These are phyloP conservation scores for Epirrhoe alternata DNA, from an alignment of 2,888 invertebrate species.

Conservation along the genomic window DNA sequence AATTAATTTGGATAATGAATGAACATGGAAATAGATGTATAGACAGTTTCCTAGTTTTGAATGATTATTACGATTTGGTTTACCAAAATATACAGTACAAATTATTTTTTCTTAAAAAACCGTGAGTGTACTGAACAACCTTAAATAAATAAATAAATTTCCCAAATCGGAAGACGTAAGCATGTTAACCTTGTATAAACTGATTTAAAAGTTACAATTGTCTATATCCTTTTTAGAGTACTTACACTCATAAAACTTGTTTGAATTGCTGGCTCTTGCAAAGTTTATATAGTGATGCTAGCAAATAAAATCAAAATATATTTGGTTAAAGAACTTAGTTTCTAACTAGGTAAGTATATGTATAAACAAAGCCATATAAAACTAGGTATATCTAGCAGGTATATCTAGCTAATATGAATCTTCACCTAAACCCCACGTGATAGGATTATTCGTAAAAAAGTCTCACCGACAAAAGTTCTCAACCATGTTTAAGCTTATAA, in stretches of 20 bases:
- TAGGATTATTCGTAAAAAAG: conserved; percentile 4
- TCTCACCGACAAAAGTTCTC: conserved; percentile 13
- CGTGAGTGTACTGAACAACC: background rate
- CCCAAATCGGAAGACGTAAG: background rate
- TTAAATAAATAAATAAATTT: background rate
- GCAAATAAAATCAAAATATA: background rate
- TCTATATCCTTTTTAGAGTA: background rate
- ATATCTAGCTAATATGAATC: too few species aligned
- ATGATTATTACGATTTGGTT: background rate
- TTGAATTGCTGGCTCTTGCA: background rate
- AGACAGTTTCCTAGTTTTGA: background rate
- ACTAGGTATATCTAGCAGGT: too few species aligned
- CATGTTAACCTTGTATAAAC: conserved; percentile 13
- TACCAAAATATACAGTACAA: background rate
- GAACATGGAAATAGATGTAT: conserved; percentile 3
- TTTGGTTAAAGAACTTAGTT: too few species aligned
- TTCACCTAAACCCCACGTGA: background rate
- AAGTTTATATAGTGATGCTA: background rate
- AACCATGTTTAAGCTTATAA: conserved; percentile 34
- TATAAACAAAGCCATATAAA: too few species aligned
- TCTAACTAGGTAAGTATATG: too few species aligned
- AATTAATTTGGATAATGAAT: conserved; percentile 27
- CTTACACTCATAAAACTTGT: background rate
- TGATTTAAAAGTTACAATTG: conserved; percentile 1
- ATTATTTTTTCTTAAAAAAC: background rate